phyloP scores from a whole-genome alignment of 2,113 vertebrate genomes.

The Dipodomys stephensi region DNA sequence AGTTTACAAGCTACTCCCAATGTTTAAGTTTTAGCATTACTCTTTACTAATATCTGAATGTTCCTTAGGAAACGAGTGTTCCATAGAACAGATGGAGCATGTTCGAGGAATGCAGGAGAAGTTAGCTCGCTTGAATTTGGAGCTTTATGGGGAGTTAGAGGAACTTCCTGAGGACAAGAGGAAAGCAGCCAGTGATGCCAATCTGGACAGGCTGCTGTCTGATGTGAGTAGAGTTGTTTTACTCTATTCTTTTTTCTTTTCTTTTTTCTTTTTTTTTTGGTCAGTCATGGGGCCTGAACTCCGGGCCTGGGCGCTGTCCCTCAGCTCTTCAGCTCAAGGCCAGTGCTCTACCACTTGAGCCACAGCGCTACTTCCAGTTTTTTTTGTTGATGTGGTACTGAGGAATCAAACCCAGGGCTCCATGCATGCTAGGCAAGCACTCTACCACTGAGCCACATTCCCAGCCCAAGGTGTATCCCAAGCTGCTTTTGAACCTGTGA shows the following conservation, averaged over 20 bases:
- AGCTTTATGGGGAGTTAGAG: constrained; percentile 95
- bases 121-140: constrained; percentile 96
- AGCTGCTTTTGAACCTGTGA: no score
- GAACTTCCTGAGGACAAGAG: constrained; percentile 95
- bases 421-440: no score
- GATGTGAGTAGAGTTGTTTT: constrained; percentile 89
- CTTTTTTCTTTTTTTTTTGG: no score
- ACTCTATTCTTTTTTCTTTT: not conserved
- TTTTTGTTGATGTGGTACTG: no score
- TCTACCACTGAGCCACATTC: no score
- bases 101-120: constrained; percentile 99
- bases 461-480: no score
- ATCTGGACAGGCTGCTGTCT: constrained; percentile 95
- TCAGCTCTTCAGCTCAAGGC: no score
- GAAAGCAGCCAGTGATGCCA: constrained; percentile 93
- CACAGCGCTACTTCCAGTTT: no score
- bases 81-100: constrained; percentile 98
- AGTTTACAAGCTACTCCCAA: constrained; percentile 37
- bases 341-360: no score
- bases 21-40: constrained; percentile 49
- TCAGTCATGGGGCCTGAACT: no score
- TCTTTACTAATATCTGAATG: constrained; percentile 64
- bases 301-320: no score
- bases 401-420: no score
- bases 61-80: constrained; percentile 95